Percentiles rank a stretch among this genome's conserved stretches.
Evolutionary conservation across 2,113 vertebrate species (phyloP).

Genomic region (Procavia capensis): DNA sequence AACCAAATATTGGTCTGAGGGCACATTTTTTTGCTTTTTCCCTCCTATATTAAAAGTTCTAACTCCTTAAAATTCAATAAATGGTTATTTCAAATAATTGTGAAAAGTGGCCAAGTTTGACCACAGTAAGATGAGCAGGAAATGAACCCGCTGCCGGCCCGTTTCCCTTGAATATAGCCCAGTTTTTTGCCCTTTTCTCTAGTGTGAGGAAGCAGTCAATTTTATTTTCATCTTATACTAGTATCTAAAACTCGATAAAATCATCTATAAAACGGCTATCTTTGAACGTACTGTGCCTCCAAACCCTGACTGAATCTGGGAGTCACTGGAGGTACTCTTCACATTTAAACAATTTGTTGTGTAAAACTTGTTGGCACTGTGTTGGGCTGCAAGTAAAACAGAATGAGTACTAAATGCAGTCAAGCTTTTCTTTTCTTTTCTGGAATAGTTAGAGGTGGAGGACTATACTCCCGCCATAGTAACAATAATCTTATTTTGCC

Average conservation of each 20-base stretch:
- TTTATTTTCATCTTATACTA: conserved; percentile 30
- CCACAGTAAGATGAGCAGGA: background rate
- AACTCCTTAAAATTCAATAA: conserved; percentile 33
- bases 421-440: background rate
- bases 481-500: background rate
- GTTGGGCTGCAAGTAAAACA: conserved; percentile 24
- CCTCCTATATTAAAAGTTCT: conserved; percentile 33
- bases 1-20: background rate
- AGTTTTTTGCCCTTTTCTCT: conserved; percentile 51
- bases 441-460: background rate
- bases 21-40: conserved; percentile 35
- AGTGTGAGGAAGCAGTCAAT: background rate
- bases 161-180: background rate
- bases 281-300: conserved; percentile 58
- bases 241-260: conserved; percentile 59
- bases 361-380: conserved; percentile 29
- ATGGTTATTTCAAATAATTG: conserved; percentile 40
- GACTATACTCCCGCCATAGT: background rate
- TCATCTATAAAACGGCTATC: conserved; percentile 30
- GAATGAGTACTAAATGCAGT: background rate
- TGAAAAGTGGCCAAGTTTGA: background rate
- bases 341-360: conserved; percentile 66
- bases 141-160: conserved; percentile 5
- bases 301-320: conserved; percentile 37
- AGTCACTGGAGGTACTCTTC: conserved; percentile 68